These are phyloP conservation scores for Sphaerodactylus townsendi DNA, from an alignment of 2,113 vertebrate species.

Conservation along the genomic window DNA sequence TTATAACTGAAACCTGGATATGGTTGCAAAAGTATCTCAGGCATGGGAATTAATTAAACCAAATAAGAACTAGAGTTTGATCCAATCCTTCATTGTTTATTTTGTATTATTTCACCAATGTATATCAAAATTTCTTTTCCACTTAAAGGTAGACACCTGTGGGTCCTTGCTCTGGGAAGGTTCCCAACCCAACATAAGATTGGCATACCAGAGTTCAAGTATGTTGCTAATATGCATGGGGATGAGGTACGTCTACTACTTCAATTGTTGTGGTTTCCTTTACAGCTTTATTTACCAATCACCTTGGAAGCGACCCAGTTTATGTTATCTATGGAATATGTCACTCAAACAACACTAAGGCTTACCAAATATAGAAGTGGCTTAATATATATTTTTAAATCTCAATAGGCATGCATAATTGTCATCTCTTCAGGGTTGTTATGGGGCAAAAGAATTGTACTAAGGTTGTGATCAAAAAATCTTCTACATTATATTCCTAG, in stretches of 20 bases:
- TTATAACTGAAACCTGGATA: too few relatives aligned
- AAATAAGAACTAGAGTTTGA: background rate
- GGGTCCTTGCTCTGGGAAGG: slow-evolving; percentile 86
- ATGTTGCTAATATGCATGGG: slow-evolving; percentile 94
- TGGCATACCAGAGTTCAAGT: slow-evolving; percentile 93
- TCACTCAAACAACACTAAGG: background rate
- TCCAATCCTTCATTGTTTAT: slow-evolving; percentile 6
- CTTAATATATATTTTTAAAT: background rate
- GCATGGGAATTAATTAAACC: slow-evolving; percentile 3
- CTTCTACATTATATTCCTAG: background rate
- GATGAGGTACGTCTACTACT: slow-evolving; percentile 83
- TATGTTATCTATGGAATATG: background rate
- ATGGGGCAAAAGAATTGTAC: background rate
- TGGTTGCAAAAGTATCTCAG: too few relatives aligned
- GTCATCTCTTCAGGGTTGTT: too few relatives aligned
- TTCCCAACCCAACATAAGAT: slow-evolving; percentile 81
- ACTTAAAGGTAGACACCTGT: slow-evolving; percentile 87
- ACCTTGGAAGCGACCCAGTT: slow-evolving; percentile 28
- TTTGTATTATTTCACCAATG: slow-evolving; percentile 44
- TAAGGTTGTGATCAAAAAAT: background rate
- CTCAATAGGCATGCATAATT: background rate
- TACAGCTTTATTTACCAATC: slow-evolving; percentile 25
- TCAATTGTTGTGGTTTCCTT: slow-evolving; percentile 54
- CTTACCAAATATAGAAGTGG: background rate
- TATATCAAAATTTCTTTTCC: slow-evolving; percentile 61